Evolutionary conservation across 2,797 vertebrate genomes (phyloP), one percentile per base, ranked within the genome.

Genomic region (Setipinna tenuifilis): DNA sequence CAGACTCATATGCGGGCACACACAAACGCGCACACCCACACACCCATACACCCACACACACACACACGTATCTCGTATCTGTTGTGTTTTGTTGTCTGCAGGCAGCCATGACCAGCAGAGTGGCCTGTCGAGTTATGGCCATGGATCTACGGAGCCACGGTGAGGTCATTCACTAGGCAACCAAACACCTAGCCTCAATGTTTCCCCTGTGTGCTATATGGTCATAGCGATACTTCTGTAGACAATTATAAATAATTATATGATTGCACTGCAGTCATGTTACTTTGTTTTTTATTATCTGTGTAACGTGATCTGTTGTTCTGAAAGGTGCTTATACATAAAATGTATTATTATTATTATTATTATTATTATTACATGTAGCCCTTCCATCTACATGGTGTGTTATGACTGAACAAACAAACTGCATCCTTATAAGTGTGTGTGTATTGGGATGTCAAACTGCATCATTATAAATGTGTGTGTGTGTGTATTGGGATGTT

Each of bases 131-230:
- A 58, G 92, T 94, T 0, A 88, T 95, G 0, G 92, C 93, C 84
- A 93, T 94, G 93, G 94, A 95, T 87, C 91, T 94, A 31, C 87
- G 93, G 81, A 94, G 93, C 84, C 94, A 95, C 57, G 93, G 94
- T 95, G 87, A 92, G 92, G 46, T 84, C 81, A 88, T 17, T 35
- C 28, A 19, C 14, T 35, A 6, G 62, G 10, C 68, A 19, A 28
- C 7, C 1, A 35, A 35, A 16, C 10, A 12, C 14, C 2, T 7
- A 31, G 68, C 28, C 28, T 17, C 28, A 2, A 1, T 25, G 23
- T 25, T 25, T 25, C 10, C 58, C 58, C 58, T 59, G 19, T 59
- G 17, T 21, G 19, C 10, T 23, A 61, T 23, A 61, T n/a, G 17
- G 50, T 54, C 10, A 54, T 11, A 16, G 21, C 6, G 21, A n/a